Percentiles rank a stretch among this genome's conserved stretches.
Conservation (phyloP, 2,888 invertebrate species). For the Tubulanus polymorphus region DNA sequence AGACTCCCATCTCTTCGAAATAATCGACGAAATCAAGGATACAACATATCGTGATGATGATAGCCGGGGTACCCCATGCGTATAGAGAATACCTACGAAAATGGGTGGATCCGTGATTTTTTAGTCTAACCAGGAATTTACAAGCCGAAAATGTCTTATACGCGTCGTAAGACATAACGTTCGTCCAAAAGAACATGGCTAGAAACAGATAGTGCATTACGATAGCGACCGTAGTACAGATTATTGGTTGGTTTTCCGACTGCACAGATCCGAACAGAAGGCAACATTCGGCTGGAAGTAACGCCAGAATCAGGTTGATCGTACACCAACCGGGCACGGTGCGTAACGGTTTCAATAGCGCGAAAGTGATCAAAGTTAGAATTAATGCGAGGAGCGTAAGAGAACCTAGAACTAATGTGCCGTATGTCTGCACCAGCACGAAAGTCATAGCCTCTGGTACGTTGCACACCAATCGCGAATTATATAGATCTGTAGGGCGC, state of each 20-base stretch:
- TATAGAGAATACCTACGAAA: slow-evolving; percentile 56
- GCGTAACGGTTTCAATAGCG: slow-evolving; percentile 39
- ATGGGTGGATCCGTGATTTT: slow-evolving; percentile 21
- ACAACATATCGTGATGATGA: slow-evolving; percentile 52
- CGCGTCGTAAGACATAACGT: slow-evolving; percentile 62
- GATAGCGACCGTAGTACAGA: slow-evolving; percentile 59
- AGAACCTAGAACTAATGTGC: slow-evolving; percentile 32
- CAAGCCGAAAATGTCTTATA: slow-evolving; percentile 48
- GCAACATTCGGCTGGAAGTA: slow-evolving; percentile 44
- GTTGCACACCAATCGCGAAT: background rate
- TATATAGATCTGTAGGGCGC: too few species aligned
- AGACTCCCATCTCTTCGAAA: slow-evolving; percentile 16
- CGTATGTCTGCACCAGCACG: slow-evolving; percentile 27
- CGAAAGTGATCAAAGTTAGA: slow-evolving; percentile 45
- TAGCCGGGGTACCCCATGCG: slow-evolving; percentile 64
- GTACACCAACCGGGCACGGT: slow-evolving; percentile 52
- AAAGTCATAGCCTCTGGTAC: slow-evolving; percentile 17
- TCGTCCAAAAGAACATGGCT: slow-evolving; percentile 66
- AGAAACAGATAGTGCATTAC: slow-evolving; percentile 65
- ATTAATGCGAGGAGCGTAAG: slow-evolving; percentile 42
- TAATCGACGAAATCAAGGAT: slow-evolving; percentile 37
- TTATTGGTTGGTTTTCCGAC: background rate
- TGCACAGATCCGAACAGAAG: slow-evolving; percentile 30
- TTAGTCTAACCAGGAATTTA: background rate
- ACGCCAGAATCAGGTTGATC: slow-evolving; percentile 46